phyloP scores from a whole-genome alignment of 2,113 vertebrate species.

The Enhydra lutris region DNA sequence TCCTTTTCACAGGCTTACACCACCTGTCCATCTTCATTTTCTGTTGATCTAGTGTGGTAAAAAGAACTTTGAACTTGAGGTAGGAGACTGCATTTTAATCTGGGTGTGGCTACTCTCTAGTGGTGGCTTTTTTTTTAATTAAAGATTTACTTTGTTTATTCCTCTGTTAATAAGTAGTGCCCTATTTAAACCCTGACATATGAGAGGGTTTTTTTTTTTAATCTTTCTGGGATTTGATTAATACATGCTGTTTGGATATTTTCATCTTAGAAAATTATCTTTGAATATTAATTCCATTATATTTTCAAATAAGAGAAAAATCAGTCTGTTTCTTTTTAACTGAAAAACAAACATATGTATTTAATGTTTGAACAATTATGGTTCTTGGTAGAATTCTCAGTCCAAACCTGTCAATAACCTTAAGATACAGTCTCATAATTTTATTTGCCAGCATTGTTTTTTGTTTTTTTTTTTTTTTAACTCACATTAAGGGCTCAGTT shows the following conservation, averaged over 20 bases:
- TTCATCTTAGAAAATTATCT: conserved; percentile 5
- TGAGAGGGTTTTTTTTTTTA: neutral
- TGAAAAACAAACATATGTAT: neutral
- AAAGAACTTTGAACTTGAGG: neutral
- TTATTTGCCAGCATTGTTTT: neutral
- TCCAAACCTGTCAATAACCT: neutral
- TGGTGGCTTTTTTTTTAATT: neutral
- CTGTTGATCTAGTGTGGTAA: neutral
- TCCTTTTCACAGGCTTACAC: neutral
- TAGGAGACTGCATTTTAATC: neutral
- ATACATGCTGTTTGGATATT: neutral
- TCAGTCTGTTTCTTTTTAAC: neutral
- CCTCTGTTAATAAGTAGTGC: neutral
- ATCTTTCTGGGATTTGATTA: neutral
- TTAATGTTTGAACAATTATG: neutral
- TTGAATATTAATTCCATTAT: conserved; percentile 2
- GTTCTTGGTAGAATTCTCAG: neutral
- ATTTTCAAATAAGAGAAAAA: conserved; percentile 9
- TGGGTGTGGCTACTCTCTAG: neutral
- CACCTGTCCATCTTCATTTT: neutral
- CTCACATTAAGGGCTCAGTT: neutral
- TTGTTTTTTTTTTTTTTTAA: too few relatives aligned
- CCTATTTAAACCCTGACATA: neutral
- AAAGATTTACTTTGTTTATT: neutral
- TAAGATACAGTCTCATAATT: neutral